Evolutionary conservation across 2,113 vertebrate genomes (phyloP).

Genomic region (Pycnonotus jocosus): DNA sequence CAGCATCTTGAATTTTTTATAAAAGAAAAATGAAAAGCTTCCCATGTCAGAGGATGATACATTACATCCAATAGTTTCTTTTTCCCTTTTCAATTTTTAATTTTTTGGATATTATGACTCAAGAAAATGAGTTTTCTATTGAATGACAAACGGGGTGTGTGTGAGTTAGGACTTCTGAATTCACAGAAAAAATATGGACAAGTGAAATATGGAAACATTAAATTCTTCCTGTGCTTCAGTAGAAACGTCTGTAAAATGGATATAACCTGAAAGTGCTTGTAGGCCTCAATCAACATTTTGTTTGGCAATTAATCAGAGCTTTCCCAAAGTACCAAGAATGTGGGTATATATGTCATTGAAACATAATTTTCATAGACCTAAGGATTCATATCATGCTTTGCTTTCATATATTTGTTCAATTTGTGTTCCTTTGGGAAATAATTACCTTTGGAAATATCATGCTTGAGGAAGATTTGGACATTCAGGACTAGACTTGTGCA

Average conservation of each 20-base stretch:
- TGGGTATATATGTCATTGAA: background rate
- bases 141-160: background rate
- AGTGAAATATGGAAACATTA: background rate
- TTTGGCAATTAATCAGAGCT: background rate
- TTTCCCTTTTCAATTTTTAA: background rate
- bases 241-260: background rate
- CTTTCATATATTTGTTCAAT: background rate
- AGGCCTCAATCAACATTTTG: background rate
- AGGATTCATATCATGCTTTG: background rate
- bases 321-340: background rate
- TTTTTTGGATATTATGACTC: background rate
- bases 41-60: background rate
- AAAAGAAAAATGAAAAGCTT: background rate
- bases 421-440: background rate
- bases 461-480: background rate
- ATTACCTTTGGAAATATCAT: background rate
- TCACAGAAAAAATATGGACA: background rate
- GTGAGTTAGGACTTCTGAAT: background rate
- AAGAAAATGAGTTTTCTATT: background rate
- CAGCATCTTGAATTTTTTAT: slow-evolving; percentile 18
- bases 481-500: background rate
- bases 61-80: background rate
- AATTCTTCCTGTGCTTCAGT: background rate
- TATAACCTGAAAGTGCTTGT: background rate
- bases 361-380: background rate